A percentile compares a stretch with the other conserved stretches of the same genome.
phyloP scores from a whole-genome alignment of 2,113 vertebrate genomes.

The Oreochromis niloticus region DNA sequence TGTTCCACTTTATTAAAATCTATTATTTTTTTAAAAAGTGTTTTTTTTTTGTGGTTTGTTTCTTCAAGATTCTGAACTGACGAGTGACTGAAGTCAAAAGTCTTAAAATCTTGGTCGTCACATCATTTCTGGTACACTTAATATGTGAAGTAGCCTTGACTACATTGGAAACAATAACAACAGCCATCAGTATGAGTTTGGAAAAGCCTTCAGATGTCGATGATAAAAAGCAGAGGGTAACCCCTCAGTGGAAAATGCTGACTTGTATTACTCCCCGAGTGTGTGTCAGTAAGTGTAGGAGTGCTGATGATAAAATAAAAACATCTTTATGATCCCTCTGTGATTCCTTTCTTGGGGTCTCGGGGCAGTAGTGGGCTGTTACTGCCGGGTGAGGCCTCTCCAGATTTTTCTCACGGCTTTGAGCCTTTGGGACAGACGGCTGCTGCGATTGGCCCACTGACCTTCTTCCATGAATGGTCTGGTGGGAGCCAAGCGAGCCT shows the following conservation, averaged over 20 bases:
- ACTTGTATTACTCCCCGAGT: constrained; percentile 35
- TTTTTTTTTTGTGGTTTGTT: background rate
- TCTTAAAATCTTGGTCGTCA: background rate
- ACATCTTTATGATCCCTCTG: background rate
- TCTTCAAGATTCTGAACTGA: background rate
- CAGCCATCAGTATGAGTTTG: background rate
- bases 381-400: constrained; percentile 12
- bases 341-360: background rate
- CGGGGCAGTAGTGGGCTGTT: constrained; percentile 9
- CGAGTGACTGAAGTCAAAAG: background rate
- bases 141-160: background rate
- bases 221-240: constrained; percentile 19
- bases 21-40: background rate
- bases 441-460: constrained; percentile 56
- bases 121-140: background rate
- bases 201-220: background rate
- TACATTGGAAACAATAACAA: constrained; percentile 8
- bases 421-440: constrained; percentile 28
- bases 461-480: constrained; percentile 33
- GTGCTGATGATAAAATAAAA: background rate
- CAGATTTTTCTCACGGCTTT: constrained; percentile 64
- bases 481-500: constrained; percentile 20
- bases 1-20: background rate
- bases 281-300: constrained; percentile 14
- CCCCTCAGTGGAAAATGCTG: constrained; percentile 61